Evolutionary conservation across 2,888 invertebrate species (phyloP), one percentile per base, ranked within the genome.

Genomic region (Pyrrhosoma nymphula): DNA sequence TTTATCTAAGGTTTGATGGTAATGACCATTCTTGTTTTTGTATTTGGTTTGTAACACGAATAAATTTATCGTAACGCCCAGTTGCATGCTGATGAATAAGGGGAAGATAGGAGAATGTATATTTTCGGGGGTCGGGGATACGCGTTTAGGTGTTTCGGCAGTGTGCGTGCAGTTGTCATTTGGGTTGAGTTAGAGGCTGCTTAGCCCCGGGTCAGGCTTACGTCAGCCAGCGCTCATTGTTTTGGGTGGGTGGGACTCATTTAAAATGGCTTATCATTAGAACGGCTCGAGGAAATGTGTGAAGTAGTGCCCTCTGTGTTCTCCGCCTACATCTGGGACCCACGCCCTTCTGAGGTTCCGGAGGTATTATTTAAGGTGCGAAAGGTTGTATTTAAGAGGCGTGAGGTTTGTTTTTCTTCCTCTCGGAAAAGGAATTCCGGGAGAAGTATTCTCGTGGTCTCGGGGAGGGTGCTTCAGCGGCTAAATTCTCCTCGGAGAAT

Each of bases 241-340:
- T 47, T 47, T 63, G 63, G 63, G 89, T n/a, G 55, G 39, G 69
- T 39, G 63, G 93, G 69, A 18, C 93, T 75, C 93, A 93, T 93
- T 93, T 75, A 75, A 91, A 93, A 93, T 75, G 75, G 93, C 93
- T 93, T 93, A 93, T 93, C 93, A 75, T 93, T 93, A 93, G 69
- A 93, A 93, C 30, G 63, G 69, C 63, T 26, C 69, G 75, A 14
- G 47, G 88, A 14, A 47, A 56, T 10, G n/a, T 35, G 60, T 39
- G 69, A 93, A n/a, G 69, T 47, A 69, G 69, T 93, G 26, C 26
- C 93, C 18, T 47, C 89, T 14, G 69, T 69, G 16, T 18, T 69
- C n/a, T 47, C 89, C 3, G 56, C 82, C 35, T 30, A 14, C 82
- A 82, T 82, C 82, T 82, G 82, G 82, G 35, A 10, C 4, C 26